Evolutionary conservation across 2,113 vertebrate species (phyloP), one percentile per base, ranked within the genome.

Genomic region (Oryzias curvinotus): DNA sequence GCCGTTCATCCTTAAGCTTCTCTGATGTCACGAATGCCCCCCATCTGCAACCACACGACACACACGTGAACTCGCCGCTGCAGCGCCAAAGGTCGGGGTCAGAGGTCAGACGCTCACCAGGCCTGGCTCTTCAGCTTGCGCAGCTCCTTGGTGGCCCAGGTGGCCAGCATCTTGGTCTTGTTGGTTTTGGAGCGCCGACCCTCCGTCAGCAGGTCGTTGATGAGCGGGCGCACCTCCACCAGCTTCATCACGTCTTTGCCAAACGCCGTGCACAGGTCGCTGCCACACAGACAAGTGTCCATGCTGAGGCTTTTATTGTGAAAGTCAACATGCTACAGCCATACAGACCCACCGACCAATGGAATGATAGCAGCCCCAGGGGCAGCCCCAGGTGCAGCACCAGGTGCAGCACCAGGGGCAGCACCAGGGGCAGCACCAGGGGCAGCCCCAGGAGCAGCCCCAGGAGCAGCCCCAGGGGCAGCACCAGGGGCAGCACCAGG

Each of bases 141-240:
- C 75, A 98, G 94, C 85, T 99, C 96, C 93, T 99, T 99, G 58
- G 97, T 98, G 76, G 97, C 97, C 97, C 96, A 99, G 51, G 95
- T 96, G 5, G 97, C 95, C 21, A 98, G 91, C 13, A 95, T 98
- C 93, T 98, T 99, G 47, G 97, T 98, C 93, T 96, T 98, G 90
- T 87, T 93, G 83, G 95, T 96, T 87, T 98, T 99, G 77, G 96
- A 99, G 88, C 95, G 92, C 15, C 96, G 93, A 5, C 96, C 97
- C 87, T 98, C 97, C 26, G 96, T 95, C 89, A 99, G 93, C 77
- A 99, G 87, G 75, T 99, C 97, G 43, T 98, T 96, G 86, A 99
- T 98, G 90, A 96, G 94, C 60, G 96, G 96, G 71, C 94, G 93
- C 68, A 95, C 88, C 88, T 99, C 97, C 91, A 99, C 95, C 89